Evolutionary conservation across 2,113 vertebrate species (phyloP), one percentile per base, ranked within the genome.

Genomic region (Lota lota): DNA sequence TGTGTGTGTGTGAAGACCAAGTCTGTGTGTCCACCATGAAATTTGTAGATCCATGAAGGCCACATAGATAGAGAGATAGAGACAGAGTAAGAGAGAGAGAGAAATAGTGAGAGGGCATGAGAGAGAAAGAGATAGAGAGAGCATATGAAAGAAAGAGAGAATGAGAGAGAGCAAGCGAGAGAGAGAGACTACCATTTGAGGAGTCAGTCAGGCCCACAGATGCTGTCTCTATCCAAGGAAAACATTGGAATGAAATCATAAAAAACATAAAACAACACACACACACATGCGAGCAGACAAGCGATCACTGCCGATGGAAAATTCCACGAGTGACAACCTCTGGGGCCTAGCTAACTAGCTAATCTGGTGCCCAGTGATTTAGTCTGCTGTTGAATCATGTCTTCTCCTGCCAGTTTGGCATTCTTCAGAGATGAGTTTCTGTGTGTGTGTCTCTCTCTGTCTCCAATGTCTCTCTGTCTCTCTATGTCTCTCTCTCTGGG

Each of bases 341-440:
- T 28, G 84, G 83, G 87, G 85, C 76, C 79, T 75, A 72, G 36
- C 68, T 81, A 84, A 86, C 78, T 54, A 80, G 82, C 82, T 87
- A 84, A 88, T 88, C 86, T 83, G 85, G 78, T 85, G 88, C 85
- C 88, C 84, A 62, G 83, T 86, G 85, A 88, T 90, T 87, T 88
- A 88, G 87, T 85, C 83, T 82, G 85, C 83, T 82, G 85, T 87
- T 75, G 80, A 79, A 86, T 90, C 85, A 84, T 87, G 88, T 87
- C 86, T 87, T 85, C 88, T 88, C 82, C 83, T 88, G 88, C 85
- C 88, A 88, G 83, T 79, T 74, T 78, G 66, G 81, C 88, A 89
- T 89, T 89, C 85, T 89, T 89, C 72, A 8, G 78, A 79, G 84
- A 88, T 89, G 86, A 89, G 70, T 81, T 85, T 84, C 74, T 51